phyloP scores from a whole-genome alignment of 1,140 invertebrate species.

The Brachionus calyciflorus region DNA sequence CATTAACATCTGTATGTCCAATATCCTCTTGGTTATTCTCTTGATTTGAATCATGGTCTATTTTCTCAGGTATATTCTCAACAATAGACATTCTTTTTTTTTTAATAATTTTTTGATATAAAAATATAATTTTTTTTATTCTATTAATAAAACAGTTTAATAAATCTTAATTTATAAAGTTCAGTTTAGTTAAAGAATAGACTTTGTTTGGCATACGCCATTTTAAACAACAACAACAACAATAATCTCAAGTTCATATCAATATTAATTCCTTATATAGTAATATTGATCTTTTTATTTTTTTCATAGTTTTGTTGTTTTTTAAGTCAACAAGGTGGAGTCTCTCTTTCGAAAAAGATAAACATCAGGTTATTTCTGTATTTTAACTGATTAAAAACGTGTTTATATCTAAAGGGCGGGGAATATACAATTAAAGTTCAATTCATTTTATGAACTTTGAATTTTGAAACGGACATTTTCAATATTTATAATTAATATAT shows the following conservation, averaged over 20 bases:
- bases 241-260: too few relatives aligned
- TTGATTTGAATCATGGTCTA: background rate
- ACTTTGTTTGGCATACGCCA: conserved; percentile 5
- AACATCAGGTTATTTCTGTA: too few relatives aligned
- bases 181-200: background rate
- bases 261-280: conserved; percentile 14
- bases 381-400: too few relatives aligned
- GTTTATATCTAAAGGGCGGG: too few relatives aligned
- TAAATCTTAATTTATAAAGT: conserved; percentile 43
- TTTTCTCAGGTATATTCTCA: conserved; percentile 16
- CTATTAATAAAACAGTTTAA: too few relatives aligned
- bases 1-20: background rate
- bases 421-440: too few relatives aligned
- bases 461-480: background rate
- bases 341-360: too few relatives aligned
- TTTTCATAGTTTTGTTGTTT: conserved; percentile 6
- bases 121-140: background rate
- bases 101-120: background rate
- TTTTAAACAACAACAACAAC: background rate
- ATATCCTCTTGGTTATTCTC: background rate
- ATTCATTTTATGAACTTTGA: too few relatives aligned
- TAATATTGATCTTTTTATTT: background rate
- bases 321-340: background rate
- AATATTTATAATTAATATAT: too few relatives aligned
- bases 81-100: background rate